Evolutionary conservation across 1,140 invertebrate species (phyloP).

Genomic region (Drosophila subpulchrella): DNA sequence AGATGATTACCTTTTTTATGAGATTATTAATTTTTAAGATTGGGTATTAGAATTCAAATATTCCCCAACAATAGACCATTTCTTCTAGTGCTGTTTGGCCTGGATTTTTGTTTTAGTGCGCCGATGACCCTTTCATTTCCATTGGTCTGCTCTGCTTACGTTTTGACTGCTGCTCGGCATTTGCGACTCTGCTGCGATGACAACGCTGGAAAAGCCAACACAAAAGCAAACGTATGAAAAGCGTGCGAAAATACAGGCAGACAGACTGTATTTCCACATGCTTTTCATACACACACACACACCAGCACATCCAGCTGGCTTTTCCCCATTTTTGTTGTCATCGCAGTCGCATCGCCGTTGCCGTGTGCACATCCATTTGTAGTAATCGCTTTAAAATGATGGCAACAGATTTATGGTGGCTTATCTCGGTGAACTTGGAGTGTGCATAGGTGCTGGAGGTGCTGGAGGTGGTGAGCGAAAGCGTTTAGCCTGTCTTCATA

Average conservation of each 20-base stretch:
- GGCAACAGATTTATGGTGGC: constrained; percentile 83
- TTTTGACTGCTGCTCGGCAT: constrained; percentile 32
- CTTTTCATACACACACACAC: constrained; percentile 35
- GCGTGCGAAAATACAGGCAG: constrained; percentile 7
- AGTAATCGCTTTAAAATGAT: constrained; percentile 84
- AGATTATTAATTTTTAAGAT: no score
- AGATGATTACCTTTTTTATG: no score
- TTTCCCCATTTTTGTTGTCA: constrained; percentile 42
- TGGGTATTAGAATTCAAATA: no score
- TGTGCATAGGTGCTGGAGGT: constrained; percentile 34
- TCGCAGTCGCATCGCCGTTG: constrained; percentile 22
- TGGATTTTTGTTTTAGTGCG: not conserved
- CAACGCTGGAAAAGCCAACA: constrained; percentile 5
- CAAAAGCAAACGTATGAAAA: constrained; percentile 10
- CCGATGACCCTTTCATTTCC: not conserved
- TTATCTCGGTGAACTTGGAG: constrained; percentile 78
- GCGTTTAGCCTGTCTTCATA: constrained; percentile 26
- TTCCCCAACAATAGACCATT: no score
- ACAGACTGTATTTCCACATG: constrained; percentile 39
- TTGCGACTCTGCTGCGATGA: constrained; percentile 13
- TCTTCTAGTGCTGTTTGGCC: no score
- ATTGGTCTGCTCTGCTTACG: constrained; percentile 32
- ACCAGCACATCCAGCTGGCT: constrained; percentile 51
- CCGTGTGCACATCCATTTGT: constrained; percentile 83
- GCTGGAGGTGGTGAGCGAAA: constrained; percentile 34